Percentiles rank a stretch among this genome's conserved stretches.
Evolutionary conservation across 2,888 invertebrate species (phyloP).

Genomic region (Seira sanloemensis): DNA sequence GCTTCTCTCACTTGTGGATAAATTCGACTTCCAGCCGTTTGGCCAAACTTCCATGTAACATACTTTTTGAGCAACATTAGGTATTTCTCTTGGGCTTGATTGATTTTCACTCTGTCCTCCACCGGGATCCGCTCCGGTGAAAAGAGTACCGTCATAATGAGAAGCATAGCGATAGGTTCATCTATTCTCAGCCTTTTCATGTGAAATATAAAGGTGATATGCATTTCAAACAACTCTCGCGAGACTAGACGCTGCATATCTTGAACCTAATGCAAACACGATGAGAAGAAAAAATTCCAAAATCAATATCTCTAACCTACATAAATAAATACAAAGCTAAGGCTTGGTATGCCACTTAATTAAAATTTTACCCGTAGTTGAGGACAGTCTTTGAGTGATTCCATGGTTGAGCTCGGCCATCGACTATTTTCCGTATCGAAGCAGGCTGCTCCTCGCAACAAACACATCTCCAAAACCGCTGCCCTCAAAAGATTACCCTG

Average conservation of each 20-base stretch:
- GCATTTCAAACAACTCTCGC: slow-evolving; percentile 75
- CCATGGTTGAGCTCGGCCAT: slow-evolving; percentile 73
- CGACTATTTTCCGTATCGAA: slow-evolving; percentile 75
- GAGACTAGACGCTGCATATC: slow-evolving; percentile 75
- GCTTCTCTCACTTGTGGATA: slow-evolving; percentile 64
- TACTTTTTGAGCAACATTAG: slow-evolving; percentile 74
- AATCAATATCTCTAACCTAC: not conserved
- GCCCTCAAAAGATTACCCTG: slow-evolving; percentile 75
- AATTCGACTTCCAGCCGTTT: slow-evolving; percentile 49
- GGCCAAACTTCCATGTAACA: slow-evolving; percentile 66
- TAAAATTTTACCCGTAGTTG: slow-evolving; percentile 62
- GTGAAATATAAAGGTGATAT: slow-evolving; percentile 76
- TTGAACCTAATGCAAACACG: slow-evolving; percentile 68
- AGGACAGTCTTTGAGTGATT: slow-evolving; percentile 73
- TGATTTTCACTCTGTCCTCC: slow-evolving; percentile 74
- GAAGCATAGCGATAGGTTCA: slow-evolving; percentile 76
- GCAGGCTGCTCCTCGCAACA: slow-evolving; percentile 76
- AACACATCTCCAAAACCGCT: slow-evolving; percentile 77
- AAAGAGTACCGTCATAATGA: slow-evolving; percentile 76
- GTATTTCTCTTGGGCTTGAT: slow-evolving; percentile 76
- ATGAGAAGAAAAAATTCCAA: not conserved
- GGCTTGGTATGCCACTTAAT: not conserved
- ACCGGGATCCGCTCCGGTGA: slow-evolving; percentile 76
- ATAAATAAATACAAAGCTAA: not conserved
- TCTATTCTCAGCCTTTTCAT: slow-evolving; percentile 76